These are phyloP conservation scores for Siniperca undulata DNA, from an alignment of 2,797 vertebrate genomes.

Conservation along the genomic window DNA sequence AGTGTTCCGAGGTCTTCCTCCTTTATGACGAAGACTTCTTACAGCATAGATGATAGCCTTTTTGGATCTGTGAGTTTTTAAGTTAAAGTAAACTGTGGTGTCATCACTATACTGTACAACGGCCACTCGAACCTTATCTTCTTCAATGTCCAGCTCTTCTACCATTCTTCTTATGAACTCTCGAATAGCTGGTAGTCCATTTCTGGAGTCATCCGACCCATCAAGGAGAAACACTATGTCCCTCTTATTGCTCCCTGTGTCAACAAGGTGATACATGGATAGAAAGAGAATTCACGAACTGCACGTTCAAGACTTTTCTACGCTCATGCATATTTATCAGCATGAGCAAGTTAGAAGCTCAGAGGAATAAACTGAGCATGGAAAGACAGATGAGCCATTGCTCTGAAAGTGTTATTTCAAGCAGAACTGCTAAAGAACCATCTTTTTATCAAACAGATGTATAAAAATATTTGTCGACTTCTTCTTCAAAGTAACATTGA, in stretches of 20 bases:
- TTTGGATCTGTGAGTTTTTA: constrained; percentile 81
- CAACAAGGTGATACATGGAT: constrained; percentile 70
- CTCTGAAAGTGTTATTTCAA: constrained; percentile 38
- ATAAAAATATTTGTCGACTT: constrained; percentile 13
- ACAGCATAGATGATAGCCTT: constrained; percentile 80
- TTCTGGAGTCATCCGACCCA: constrained; percentile 84
- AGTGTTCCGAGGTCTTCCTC: constrained; percentile 80
- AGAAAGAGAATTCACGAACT: constrained; percentile 58
- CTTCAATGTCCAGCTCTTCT: constrained; percentile 78
- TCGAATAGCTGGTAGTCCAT: constrained; percentile 81
- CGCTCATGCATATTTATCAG: constrained; percentile 30
- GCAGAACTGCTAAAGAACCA: constrained; percentile 41
- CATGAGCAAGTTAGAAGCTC: constrained; percentile 49
- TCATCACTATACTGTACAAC: constrained; percentile 83
- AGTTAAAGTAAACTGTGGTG: constrained; percentile 73
- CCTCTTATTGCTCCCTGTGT: constrained; percentile 76
- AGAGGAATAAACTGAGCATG: constrained; percentile 27
- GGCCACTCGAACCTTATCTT: constrained; percentile 78
- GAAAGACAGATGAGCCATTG: constrained; percentile 43
- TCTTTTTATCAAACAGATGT: constrained; percentile 72
- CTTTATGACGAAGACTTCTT: constrained; percentile 82
- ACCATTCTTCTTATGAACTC: constrained; percentile 84
- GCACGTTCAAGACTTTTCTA: constrained; percentile 46
- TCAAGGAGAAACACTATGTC: constrained; percentile 88
- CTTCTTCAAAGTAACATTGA: constrained; percentile 25